A percentile compares a stretch with the other conserved stretches of the same genome.
Conservation (phyloP, 2,113 vertebrate species). For the Opisthocomus hoazin region DNA sequence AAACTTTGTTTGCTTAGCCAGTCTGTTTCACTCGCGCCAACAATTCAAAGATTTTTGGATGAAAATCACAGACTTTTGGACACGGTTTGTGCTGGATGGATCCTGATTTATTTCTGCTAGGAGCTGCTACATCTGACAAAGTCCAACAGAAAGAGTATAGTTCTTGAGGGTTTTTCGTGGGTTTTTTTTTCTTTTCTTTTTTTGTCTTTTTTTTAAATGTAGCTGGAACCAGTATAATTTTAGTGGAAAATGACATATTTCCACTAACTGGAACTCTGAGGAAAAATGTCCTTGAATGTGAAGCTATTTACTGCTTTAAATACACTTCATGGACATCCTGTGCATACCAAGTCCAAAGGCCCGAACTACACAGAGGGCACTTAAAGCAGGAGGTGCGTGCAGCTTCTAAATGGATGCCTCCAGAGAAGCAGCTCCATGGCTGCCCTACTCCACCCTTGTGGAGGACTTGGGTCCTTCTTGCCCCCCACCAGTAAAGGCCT, state of each 20-base stretch:
- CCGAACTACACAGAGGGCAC: neutral
- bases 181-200: neutral
- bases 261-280: constrained; percentile 2
- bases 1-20: neutral
- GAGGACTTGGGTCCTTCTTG: neutral
- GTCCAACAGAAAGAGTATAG: neutral
- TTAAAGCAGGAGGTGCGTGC: neutral
- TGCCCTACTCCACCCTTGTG: neutral
- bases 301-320: constrained; percentile 15
- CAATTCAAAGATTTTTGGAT: neutral
- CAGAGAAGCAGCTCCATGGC: neutral
- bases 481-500: neutral
- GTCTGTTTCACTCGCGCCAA: neutral
- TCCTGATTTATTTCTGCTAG: neutral
- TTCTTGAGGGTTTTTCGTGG: neutral
- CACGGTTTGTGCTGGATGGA: neutral
- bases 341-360: neutral
- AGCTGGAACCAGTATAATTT: constrained; percentile 30
- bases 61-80: constrained; percentile 8
- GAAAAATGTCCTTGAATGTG: neutral
- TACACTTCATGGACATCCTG: neutral
- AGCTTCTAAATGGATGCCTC: neutral
- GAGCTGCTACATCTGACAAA: neutral
- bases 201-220: neutral
- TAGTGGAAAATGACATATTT: constrained; percentile 36